A percentile compares a stretch with the other conserved stretches of the same genome.
phyloP scores from a whole-genome alignment of 2,797 vertebrate genomes.

The Cynodonichthys magdalenae region DNA sequence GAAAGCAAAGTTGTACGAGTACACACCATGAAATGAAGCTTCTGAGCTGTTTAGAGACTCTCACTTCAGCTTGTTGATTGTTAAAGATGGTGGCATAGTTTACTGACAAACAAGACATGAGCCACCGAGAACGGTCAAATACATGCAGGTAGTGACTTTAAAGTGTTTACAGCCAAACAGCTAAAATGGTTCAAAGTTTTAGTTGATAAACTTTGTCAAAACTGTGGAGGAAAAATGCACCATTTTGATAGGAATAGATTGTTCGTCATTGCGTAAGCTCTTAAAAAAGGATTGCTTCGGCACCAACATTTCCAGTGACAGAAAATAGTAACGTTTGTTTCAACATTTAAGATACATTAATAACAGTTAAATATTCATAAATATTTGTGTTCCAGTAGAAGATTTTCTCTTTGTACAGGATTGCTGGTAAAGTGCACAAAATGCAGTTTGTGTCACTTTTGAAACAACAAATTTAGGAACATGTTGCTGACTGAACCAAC shows the following conservation, averaged over 20 bases:
- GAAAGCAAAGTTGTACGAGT: neutral
- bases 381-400: neutral
- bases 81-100: neutral
- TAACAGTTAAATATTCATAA: neutral
- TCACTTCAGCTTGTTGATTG: neutral
- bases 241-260: no score
- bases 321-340: no score
- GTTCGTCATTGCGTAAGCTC: no score
- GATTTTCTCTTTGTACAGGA: neutral
- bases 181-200: neutral
- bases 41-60: no score
- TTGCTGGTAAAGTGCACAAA: neutral
- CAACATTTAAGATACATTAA: no score
- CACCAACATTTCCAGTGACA: no score
- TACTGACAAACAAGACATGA: neutral
- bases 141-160: neutral
- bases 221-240: no score
- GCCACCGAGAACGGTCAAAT: neutral
- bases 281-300: no score
- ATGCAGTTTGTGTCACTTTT: neutral
- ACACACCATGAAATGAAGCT: neutral
- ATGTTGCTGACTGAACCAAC: no score
- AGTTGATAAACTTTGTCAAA: no score
- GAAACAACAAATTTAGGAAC: no score
- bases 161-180: neutral